Evolutionary conservation across 2,113 vertebrate genomes (phyloP).

Genomic region (Hepsetus odoe): DNA sequence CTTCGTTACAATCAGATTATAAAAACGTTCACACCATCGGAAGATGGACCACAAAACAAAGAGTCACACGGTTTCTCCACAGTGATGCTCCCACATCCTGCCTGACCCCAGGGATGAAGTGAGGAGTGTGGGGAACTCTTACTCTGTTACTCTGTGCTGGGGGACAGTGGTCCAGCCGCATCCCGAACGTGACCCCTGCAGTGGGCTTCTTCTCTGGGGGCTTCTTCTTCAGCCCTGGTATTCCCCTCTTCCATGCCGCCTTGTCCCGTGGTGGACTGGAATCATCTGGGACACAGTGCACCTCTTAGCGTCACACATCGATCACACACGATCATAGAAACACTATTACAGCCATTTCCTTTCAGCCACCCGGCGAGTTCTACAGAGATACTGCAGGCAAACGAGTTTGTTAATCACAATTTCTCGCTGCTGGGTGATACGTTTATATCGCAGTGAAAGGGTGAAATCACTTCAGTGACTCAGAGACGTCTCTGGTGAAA

Average conservation of each 20-base stretch:
- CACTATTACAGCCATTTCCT: no score
- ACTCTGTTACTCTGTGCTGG: constrained; percentile 92
- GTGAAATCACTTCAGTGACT: no score
- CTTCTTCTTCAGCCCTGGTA: constrained; percentile 93
- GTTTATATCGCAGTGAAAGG: no score
- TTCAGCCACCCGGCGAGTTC: background rate
- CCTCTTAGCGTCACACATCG: background rate
- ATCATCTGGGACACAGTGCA: constrained; percentile 78
- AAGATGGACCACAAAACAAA: no score
- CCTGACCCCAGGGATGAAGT: background rate
- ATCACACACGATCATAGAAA: no score
- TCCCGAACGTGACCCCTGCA: constrained; percentile 89
- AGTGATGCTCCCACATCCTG: background rate
- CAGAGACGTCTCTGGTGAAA: no score
- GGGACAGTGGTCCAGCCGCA: constrained; percentile 93
- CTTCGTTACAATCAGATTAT: no score
- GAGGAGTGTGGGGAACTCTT: constrained; percentile 43
- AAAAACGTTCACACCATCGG: no score
- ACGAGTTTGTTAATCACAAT: no score
- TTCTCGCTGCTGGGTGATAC: no score
- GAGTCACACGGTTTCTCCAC: no score
- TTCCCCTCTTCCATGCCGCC: constrained; percentile 89
- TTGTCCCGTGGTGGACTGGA: constrained; percentile 96
- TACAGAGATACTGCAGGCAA: constrained; percentile 39
- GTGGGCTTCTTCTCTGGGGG: constrained; percentile 89